Conservation (phyloP, 2,888 invertebrate species). For the Didymodactylos carnosus region DNA sequence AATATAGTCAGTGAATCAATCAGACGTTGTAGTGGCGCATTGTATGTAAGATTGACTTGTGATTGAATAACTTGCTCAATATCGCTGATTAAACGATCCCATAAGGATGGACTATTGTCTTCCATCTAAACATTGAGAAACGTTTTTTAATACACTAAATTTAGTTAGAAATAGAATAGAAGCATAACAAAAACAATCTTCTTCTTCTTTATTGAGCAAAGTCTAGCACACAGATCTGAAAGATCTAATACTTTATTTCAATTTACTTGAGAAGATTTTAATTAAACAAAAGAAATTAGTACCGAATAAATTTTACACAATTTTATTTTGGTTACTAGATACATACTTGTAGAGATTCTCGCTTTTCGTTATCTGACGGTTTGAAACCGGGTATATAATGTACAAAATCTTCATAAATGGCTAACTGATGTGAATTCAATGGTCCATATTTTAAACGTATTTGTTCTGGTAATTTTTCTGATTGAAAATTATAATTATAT, state of each 20-base stretch:
- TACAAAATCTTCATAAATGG: slow-evolving; percentile 91
- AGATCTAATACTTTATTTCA: too few species aligned
- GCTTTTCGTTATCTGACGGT: slow-evolving; percentile 49
- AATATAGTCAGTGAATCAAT: neutral
- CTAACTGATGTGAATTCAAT: slow-evolving; percentile 48
- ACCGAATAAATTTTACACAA: too few species aligned
- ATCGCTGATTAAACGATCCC: neutral
- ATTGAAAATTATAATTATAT: slow-evolving; percentile 41
- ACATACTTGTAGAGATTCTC: too few species aligned
- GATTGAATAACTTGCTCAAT: neutral
- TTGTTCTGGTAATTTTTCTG: slow-evolving; percentile 76
- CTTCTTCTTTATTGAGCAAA: too few species aligned
- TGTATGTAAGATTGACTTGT: neutral
- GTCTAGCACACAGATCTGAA: too few species aligned
- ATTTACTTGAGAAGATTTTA: too few species aligned
- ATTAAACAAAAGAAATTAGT: neutral
- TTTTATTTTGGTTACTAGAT: too few species aligned
- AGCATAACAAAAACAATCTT: too few species aligned
- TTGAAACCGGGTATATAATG: slow-evolving; percentile 85
- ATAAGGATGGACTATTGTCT: neutral
- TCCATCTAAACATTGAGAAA: too few species aligned
- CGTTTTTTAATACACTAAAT: too few species aligned
- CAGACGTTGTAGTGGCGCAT: neutral
- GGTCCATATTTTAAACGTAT: slow-evolving; percentile 46
- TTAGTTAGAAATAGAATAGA: too few species aligned